These are phyloP conservation scores for Vanessa atalanta DNA, from an alignment of 1,140 invertebrate species.

Conservation along the genomic window DNA sequence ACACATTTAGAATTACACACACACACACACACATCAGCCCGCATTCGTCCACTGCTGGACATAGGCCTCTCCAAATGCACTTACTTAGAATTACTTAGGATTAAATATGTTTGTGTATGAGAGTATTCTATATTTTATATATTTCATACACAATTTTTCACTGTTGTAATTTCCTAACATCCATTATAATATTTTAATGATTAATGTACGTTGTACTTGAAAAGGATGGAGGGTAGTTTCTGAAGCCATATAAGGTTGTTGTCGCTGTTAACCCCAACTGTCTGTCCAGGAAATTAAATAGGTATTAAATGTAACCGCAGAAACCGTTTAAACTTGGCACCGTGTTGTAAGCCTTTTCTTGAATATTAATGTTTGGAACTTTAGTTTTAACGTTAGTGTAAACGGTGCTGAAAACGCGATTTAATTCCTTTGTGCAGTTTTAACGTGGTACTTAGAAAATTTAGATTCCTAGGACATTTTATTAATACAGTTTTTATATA, in stretches of 20 bases:
- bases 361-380: constrained; percentile 2
- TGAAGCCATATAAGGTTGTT: constrained; percentile 22
- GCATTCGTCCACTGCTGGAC: too few relatives aligned
- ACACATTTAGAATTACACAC: too few relatives aligned
- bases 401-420: neutral
- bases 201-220: neutral
- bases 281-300: constrained; percentile 28
- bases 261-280: constrained; percentile 20
- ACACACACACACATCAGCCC: too few relatives aligned
- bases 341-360: neutral
- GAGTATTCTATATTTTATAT: too few relatives aligned
- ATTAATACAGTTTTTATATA: too few relatives aligned
- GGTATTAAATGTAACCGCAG: constrained; percentile 26
- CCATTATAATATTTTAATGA: neutral
- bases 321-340: constrained; percentile 16
- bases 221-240: constrained; percentile 23
- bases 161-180: too few relatives aligned
- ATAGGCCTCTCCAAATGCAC: too few relatives aligned
- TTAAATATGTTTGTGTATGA: too few relatives aligned
- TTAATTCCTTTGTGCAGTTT: neutral
- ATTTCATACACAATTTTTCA: too few relatives aligned
- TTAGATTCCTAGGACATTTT: too few relatives aligned
- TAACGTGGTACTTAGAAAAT: neutral
- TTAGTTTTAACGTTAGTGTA: neutral
- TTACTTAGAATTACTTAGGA: too few relatives aligned